phyloP scores from a whole-genome alignment of 2,888 invertebrate species.

The Norana najaformis region DNA sequence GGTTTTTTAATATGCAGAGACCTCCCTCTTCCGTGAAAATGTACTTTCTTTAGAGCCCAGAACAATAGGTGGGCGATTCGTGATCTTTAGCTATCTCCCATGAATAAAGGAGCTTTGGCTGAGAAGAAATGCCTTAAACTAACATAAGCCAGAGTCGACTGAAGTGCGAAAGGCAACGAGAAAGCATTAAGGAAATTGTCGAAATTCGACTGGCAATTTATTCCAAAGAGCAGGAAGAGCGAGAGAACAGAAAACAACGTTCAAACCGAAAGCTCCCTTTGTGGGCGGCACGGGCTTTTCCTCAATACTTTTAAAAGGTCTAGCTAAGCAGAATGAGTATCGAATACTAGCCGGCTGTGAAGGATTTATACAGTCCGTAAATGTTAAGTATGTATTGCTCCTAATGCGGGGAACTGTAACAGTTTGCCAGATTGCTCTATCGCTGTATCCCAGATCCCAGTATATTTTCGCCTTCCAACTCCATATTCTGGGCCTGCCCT shows the following conservation, averaged over 20 bases:
- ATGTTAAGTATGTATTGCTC: no score
- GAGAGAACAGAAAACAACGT: background rate
- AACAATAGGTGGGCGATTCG: background rate
- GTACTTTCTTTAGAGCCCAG: background rate
- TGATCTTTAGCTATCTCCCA: background rate
- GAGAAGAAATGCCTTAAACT: background rate
- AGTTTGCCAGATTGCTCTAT: no score
- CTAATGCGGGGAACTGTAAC: no score
- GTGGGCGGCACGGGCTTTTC: no score
- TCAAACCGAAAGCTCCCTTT: no score
- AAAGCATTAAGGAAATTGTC: conserved; percentile 5
- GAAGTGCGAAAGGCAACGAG: background rate
- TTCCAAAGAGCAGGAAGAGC: background rate
- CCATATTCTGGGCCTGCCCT: no score
- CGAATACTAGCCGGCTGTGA: no score
- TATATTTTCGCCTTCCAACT: no score
- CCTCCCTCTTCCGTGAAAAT: background rate
- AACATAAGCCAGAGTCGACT: background rate
- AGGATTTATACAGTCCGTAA: no score
- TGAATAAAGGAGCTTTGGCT: background rate
- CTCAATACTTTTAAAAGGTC: no score
- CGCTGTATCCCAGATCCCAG: no score
- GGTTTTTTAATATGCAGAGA: background rate
- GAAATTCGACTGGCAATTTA: background rate
- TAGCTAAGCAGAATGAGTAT: no score